Base-by-base conservation (phyloP, 2,113 vertebrate species). In the Nestor notabilis region DNA sequence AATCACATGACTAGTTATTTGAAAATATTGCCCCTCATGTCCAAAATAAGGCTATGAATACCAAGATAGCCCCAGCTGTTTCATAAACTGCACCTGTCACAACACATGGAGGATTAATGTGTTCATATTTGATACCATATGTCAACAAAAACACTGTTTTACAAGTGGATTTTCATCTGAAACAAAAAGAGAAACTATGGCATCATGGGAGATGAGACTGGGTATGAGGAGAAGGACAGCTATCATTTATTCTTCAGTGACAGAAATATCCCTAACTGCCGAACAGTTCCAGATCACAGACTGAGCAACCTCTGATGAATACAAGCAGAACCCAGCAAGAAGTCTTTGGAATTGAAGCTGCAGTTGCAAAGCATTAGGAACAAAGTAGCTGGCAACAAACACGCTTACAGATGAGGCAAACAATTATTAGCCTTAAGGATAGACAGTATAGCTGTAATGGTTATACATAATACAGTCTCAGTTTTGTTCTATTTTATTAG, bases 141-240 rank as follows among this genome's bases (percentile, higher is more conserved):
- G 46, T 47, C 85, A 94, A 83, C 74, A 93, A 92, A 94, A 90
- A 88, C 31, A 24, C 13, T 79, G 39, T 3, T 93, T 93, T 89
- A 82, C 33, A 75, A 71, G 52, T 70, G 27, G 37, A 83, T 86
- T 94, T 88, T 90, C 43, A 81, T 63, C 68, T 93, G 76, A 86
- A 88, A 92, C 39, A 90, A n/a, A 77, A 79, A 70, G 41, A 72
- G 50, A 68, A 44, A 63, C 24, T 66, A 33, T 5, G 9, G 43
- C n/a, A 76, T 72, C 8, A 2, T 31, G 46, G 79, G 71, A 77
- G 35, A 91, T 58, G 68, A 94, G 79, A 75, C n/a, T 83, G 24
- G 18, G 7, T 82, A 69, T 44, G 41, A 95, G 52, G 24, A 81
- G 24, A 89, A 77, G 46, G 60, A 43, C 33, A 75, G 61, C 35